Conservation (phyloP, 2,113 vertebrate species). For the Sceloporus undulatus region DNA sequence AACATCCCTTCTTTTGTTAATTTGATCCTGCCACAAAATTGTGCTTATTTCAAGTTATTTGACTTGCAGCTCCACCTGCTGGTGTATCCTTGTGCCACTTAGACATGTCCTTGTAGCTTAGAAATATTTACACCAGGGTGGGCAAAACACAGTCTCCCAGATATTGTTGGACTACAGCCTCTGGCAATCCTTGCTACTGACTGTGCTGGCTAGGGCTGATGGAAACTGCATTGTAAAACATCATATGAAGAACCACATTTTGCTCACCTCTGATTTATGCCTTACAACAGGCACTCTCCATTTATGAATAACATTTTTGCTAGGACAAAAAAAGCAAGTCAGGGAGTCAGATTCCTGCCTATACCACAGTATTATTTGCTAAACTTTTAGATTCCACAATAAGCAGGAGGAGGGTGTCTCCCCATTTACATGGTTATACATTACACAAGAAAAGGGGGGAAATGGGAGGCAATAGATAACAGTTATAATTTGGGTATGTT, state of each 20-base stretch:
- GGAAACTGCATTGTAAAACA: too few relatives aligned
- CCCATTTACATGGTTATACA: background rate
- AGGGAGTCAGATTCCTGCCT: too few relatives aligned
- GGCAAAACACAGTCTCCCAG: too few relatives aligned
- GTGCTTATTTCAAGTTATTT: background rate
- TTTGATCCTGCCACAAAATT: background rate
- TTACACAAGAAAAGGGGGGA: background rate
- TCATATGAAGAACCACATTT: too few relatives aligned
- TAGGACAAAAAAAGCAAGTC: background rate
- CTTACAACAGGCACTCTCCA: background rate
- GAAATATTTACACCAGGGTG: background rate
- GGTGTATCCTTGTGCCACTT: background rate
- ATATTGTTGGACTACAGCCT: too few relatives aligned
- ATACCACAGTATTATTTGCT: background rate
- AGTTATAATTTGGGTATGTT: too few relatives aligned
- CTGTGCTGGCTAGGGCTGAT: too few relatives aligned
- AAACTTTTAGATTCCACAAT: background rate
- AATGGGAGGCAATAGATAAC: background rate
- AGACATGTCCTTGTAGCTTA: background rate
- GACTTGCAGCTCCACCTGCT: constrained; percentile 60
- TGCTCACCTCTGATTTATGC: background rate
- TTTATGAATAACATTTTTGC: background rate
- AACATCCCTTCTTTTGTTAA: background rate
- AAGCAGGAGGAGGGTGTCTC: background rate
- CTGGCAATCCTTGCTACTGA: too few relatives aligned